Base-by-base conservation (phyloP, 2,113 vertebrate species). In the Pipa parva region DNA sequence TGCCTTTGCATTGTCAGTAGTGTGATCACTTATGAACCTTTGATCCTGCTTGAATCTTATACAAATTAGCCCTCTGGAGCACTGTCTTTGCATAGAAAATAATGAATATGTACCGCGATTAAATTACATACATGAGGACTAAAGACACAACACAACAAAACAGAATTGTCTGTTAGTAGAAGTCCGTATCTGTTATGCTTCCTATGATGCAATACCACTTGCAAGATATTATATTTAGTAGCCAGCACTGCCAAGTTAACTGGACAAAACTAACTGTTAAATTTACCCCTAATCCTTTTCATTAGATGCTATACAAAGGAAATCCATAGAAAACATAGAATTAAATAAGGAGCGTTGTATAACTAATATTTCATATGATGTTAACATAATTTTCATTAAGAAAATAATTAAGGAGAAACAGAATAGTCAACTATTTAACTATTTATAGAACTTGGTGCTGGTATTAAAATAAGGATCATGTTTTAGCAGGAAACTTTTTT, bases 81-180 rank as follows among this genome's bases (percentile, higher is more conserved):
- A 57, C 33, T 49, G 37, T 46, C 56, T 51, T 45, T 62, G 63
- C 58, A 54, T 12, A 39, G 59, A 22, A 27, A 28, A 27, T 49
- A 67, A 49, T 57, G 51, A 57, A 62, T 55, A 56, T 69, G 57
- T 54, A 26, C 22, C 28, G 55, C 56, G 37, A 45, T 45, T 52
- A 60, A 69, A 52, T 33, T 52, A 69, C 52, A 25, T 48, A 60
- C 56, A 69, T 39, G 29, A 66, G 56, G 59, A 49, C 64, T 50
- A 8, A 28, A 49, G 10, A 37, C 31, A 24, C 29, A 59, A 36
- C 24, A 36, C 27, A 18, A 29, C 31, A 21, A 45, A 52, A 60
- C 13, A 12, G 36, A 60, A 39, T 37, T 50, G 28, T 18, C 26
- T 68, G 42, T 48, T 45, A 27, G 17, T n/a, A 42, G n/a, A 42